These are phyloP conservation scores for Choristoneura fumiferana DNA, from an alignment of 1,140 invertebrate genomes.

Conservation along the genomic window DNA sequence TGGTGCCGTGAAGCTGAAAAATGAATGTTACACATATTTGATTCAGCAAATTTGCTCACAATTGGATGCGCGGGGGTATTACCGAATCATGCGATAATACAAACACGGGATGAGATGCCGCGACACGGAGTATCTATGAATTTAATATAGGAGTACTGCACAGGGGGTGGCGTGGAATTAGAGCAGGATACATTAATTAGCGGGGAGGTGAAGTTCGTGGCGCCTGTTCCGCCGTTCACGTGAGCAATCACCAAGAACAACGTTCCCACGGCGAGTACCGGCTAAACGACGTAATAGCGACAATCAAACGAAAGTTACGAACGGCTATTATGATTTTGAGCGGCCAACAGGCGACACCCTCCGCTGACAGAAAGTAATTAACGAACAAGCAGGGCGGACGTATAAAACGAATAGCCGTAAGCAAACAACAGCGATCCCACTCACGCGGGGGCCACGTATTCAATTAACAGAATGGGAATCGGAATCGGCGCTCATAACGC, in stretches of 20 bases:
- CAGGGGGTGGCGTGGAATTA: constrained; percentile 39
- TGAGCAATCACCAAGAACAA: not conserved
- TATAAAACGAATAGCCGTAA: constrained; percentile 43
- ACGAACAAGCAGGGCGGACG: constrained; percentile 25
- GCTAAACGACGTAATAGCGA: not conserved
- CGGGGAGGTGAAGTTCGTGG: constrained; percentile 20
- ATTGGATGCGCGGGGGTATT: not conserved
- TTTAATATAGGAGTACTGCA: constrained; percentile 41
- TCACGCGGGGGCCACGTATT: constrained; percentile 48
- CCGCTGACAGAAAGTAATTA: constrained; percentile 13
- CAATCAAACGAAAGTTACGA: constrained; percentile 2
- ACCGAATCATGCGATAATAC: not conserved
- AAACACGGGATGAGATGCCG: not conserved
- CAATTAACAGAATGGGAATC: constrained; percentile 68
- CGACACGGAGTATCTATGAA: constrained; percentile 33
- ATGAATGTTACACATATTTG: not conserved
- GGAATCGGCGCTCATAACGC: constrained; percentile 62
- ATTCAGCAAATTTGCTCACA: not conserved
- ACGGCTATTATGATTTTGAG: not conserved
- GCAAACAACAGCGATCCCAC: constrained; percentile 52
- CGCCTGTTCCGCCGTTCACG: constrained; percentile 21
- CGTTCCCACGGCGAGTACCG: not conserved
- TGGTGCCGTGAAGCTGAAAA: not conserved
- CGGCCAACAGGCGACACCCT: not conserved
- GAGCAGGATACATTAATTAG: constrained; percentile 46